Percentiles rank a stretch among this genome's conserved stretches.
Evolutionary conservation across 1,140 invertebrate genomes (phyloP).

Genomic region (Proales similis): DNA sequence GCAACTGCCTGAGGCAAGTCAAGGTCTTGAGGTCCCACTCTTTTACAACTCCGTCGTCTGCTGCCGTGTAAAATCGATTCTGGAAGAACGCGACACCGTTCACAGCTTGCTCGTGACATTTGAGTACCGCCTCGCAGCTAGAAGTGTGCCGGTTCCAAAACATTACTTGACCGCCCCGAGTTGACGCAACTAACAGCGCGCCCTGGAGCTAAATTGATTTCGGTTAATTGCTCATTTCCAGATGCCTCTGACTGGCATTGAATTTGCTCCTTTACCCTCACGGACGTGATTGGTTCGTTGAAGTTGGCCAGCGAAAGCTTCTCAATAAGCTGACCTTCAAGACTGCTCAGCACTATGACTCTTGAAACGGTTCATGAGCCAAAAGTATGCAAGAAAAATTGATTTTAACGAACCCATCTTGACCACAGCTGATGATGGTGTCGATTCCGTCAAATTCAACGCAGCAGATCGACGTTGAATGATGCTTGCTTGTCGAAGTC

Average conservation of each 20-base stretch:
- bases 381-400: background rate
- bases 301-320: conserved; percentile 3
- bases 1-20: conserved; percentile 4
- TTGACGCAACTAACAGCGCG: conserved; percentile 24
- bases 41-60: conserved; percentile 21
- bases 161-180: conserved; percentile 7
- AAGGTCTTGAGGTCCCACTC: conserved; percentile 30
- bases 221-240: background rate
- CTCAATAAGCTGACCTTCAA: conserved; percentile 9
- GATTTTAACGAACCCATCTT: background rate
- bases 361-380: background rate
- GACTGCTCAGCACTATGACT: background rate
- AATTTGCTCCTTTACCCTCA: conserved; percentile 4
- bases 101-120: conserved; percentile 21
- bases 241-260: background rate
- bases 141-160: conserved; percentile 28
- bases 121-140: conserved; percentile 11
- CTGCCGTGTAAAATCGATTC: conserved; percentile 24
- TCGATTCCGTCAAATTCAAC: conserved; percentile 17
- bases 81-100: conserved; percentile 27
- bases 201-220: conserved; percentile 6
- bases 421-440: conserved; percentile 5
- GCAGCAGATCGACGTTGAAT: background rate
- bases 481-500: conserved; percentile 2
- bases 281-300: conserved; percentile 11